These are phyloP conservation scores for Tauraco erythrolophus DNA, from an alignment of 2,113 vertebrate genomes.

Conservation along the genomic window DNA sequence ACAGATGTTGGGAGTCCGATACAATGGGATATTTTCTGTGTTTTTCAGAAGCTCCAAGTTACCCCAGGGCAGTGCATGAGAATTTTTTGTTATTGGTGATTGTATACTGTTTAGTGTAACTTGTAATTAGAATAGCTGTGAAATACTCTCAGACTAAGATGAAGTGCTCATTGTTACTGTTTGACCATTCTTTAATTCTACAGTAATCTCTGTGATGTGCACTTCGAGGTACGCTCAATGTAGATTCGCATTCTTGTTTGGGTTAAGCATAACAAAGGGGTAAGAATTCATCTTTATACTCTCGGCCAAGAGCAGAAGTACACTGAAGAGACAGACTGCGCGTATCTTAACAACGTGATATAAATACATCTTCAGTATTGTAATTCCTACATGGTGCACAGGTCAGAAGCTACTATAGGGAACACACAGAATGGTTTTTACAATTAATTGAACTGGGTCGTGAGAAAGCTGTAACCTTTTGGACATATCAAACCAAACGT, in stretches of 20 bases:
- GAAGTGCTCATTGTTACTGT: not conserved
- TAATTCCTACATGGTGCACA: not conserved
- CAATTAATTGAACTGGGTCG: not conserved
- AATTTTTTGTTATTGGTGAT: not conserved
- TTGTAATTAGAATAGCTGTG: not conserved
- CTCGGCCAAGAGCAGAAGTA: not conserved
- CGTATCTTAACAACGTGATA: accelerated
- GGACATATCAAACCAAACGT: not conserved
- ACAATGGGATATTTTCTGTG: not conserved
- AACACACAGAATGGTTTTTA: not conserved
- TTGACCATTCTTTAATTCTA: not conserved
- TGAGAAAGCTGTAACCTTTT: not conserved
- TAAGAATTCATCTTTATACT: not conserved
- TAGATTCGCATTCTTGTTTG: not conserved
- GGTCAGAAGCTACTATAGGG: not conserved
- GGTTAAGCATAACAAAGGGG: not conserved
- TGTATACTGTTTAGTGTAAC: not conserved
- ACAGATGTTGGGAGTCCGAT: accelerated
- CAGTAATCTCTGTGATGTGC: not conserved
- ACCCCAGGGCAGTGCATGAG: not conserved
- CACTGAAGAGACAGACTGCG: not conserved
- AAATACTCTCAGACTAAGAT: not conserved
- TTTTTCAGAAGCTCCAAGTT: not conserved
- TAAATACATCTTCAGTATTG: not conserved
- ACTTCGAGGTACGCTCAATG: not conserved